Base-by-base conservation (phyloP, 2,888 invertebrate species). In the Aelia acuminata region DNA sequence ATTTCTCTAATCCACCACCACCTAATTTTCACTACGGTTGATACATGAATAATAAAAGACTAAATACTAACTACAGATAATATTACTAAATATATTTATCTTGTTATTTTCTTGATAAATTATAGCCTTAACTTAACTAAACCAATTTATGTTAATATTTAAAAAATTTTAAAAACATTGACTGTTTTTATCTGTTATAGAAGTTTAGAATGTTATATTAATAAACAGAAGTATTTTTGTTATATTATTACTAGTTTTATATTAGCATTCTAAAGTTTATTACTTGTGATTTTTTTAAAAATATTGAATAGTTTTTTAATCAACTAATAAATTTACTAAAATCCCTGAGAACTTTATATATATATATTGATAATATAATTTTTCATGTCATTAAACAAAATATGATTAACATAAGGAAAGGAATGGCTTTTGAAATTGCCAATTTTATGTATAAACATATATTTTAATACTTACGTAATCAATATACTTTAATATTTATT, bases 201-300 rank as follows among this genome's bases (percentile, higher is more conserved):
- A 87, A 50, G n/a, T 70, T 47, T 70, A 47, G 43, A 70, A 49
- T 84, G 70, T 49, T 49, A 53, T 57, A 53, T 57, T 53, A 43
- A 70, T 87, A 26, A 43, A 70, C 47, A 35, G 39, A 35, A 70
- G 70, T 70, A 87, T 70, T 87, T 87, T 87, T 87, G 70, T 85
- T 85, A 85, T 57, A 31, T 87, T 87, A 48, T 87, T 47, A 75
- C 39, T 87, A 87, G 57, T 87, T 87, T 87, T 87, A 57, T 87
- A 75, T 87, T 87, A 53, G 49, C 47, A 31, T 49, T 85, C 49
- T 48, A 85, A 85, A 85, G 85, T 85, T 85, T 49, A 50, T 87
- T 63, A 87, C 53, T 48, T 87, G 63, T 87, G 49, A 87, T 75
- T 47, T 87, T 70, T 63, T 43, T 57, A 31, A 50, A 86, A 70